Base-by-base conservation (phyloP, 1,140 invertebrate genomes). In the Hyphantria cunea region DNA sequence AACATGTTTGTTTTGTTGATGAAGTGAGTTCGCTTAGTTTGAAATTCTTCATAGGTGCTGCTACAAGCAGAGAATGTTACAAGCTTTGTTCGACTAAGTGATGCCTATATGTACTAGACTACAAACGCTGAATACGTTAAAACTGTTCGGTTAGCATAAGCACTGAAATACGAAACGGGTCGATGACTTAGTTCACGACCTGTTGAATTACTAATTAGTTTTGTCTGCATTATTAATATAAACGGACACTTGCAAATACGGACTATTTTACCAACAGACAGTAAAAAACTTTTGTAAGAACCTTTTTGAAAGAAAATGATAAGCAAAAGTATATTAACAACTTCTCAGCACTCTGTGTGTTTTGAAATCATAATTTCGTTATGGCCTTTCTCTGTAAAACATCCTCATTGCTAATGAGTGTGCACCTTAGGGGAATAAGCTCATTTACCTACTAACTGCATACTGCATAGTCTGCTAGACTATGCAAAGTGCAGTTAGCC, bases 1-100 rank as follows among this genome's bases (percentile, higher is more conserved):
- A 72, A 66, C 69, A 74, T 81, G 79, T 81, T 85, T 78, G 82
- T 76, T 73, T 82, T 79, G 58, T 64, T 81, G 77, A 79, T 82
- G 72, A 78, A 83, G 64, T 72, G 68, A 77, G 73, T 80, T 83
- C 54, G 76, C 53, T 72, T 80, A 77, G 67, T 82, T 83, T 44
- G 70, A 69, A 75, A 82, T 82, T 81, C 80, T 79, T 75, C 66
- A 63, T 56, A 68, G 72, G 52, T 64, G 60, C 60, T 62, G 51
- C 66, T 61, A 63, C 53, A 55, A 70, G 62, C 59, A 63, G 37
- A 63, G 64, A 62, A 64, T 78, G 63, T 76, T 74, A 74, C 69
- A 64, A 74, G 50, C 54, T 50, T 65, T 64, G 64, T 64, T 68
- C 50, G 63, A 32, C 49, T 39, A 34, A 47, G 42, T n/a, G 17